Evolutionary conservation across 2,797 vertebrate species (phyloP).

Genomic region (Gallinago stenura): DNA sequence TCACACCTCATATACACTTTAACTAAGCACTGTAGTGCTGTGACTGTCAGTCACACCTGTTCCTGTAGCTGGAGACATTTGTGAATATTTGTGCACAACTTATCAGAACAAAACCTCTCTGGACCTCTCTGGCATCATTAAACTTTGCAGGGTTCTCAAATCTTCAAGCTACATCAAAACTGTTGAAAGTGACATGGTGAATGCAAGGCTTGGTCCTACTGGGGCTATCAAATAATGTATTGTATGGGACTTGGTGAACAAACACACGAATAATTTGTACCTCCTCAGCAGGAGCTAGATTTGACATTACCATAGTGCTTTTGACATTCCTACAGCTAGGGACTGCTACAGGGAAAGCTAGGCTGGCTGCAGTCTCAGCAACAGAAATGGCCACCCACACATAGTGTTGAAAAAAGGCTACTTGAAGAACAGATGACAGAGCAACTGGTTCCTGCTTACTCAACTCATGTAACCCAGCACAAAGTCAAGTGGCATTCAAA

Average conservation of each 20-base stretch:
- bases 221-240: neutral
- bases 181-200: neutral
- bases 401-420: neutral
- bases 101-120: neutral
- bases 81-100: neutral
- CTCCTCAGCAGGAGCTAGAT: neutral
- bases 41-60: neutral
- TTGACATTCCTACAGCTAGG: neutral
- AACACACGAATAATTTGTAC: neutral
- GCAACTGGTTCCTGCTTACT: neutral
- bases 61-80: neutral
- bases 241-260: rapidly evolving
- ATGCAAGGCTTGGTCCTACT: neutral
- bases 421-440: neutral
- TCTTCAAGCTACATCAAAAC: neutral
- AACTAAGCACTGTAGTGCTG: neutral
- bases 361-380: neutral
- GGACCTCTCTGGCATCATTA: neutral
- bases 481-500: neutral
- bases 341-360: neutral
- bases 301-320: neutral
- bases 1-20: neutral
- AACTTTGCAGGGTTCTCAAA: neutral
- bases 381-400: neutral
- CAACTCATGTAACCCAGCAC: neutral